These are phyloP conservation scores for Myotis myotis DNA, from an alignment of 2,797 vertebrate species.

Conservation along the genomic window DNA sequence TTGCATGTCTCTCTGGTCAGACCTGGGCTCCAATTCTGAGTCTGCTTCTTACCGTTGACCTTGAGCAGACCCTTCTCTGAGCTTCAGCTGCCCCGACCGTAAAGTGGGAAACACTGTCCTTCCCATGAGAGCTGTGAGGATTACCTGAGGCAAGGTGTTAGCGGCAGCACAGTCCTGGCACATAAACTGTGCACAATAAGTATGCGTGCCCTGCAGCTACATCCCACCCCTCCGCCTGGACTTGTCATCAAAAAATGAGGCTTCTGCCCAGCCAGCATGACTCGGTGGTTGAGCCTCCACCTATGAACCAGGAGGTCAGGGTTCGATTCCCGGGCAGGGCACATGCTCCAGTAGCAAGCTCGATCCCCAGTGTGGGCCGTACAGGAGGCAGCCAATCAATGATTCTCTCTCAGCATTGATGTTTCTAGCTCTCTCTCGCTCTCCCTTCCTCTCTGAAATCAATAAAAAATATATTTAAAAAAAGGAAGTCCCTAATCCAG, in stretches of 20 bases:
- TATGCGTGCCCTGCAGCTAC: rapidly evolving
- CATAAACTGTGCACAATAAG: neutral
- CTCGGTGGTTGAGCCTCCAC: no score
- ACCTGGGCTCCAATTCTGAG: neutral
- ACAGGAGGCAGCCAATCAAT: no score
- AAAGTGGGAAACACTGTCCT: neutral
- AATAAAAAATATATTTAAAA: no score
- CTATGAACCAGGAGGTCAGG: no score
- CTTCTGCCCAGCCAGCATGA: no score
- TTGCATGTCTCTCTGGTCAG: neutral
- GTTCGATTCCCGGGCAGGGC: no score
- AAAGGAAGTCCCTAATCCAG: neutral
- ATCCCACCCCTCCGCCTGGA: neutral
- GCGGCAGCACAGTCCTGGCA: neutral
- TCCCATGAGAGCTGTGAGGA: neutral
- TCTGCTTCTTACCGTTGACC: slow-evolving; percentile 15
- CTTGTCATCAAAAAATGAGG: neutral
- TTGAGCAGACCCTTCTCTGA: neutral
- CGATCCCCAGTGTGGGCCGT: no score
- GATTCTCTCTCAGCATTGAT: no score
- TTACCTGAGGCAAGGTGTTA: neutral
- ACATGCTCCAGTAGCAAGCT: no score
- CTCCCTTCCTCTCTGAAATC: no score
- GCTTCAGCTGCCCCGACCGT: neutral
- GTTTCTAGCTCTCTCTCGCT: no score